Conservation (phyloP, 2,113 vertebrate species). For the Diadophis punctatus region DNA sequence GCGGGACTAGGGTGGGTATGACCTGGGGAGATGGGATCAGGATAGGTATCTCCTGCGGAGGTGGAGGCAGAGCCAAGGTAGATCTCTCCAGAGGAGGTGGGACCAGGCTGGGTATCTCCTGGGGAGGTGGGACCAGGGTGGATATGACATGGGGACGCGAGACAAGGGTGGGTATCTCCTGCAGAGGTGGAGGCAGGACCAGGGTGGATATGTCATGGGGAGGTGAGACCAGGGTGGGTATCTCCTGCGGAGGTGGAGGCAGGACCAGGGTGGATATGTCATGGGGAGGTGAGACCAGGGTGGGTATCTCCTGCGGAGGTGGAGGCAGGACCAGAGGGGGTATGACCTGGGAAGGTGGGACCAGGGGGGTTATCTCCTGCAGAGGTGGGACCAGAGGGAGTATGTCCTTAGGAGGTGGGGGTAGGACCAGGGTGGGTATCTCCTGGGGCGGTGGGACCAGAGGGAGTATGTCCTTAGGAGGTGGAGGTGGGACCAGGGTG, state of each 20-base stretch:
- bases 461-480: fast-evolving
- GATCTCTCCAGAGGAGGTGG: not conserved
- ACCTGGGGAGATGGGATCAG: not conserved
- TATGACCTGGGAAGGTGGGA: not conserved
- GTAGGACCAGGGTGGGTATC: not conserved
- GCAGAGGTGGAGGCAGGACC: not conserved
- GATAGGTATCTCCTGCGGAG: not conserved
- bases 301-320: not conserved
- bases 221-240: not conserved
- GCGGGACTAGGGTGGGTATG: not conserved
- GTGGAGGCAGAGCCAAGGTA: not conserved
- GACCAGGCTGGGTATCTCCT: too few species aligned
- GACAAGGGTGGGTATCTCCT: not conserved
- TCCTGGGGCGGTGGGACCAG: not conserved
- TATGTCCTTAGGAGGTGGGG: too few species aligned
- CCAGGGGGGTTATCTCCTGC: not conserved
- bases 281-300: not conserved
- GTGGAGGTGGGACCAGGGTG: too few species aligned
- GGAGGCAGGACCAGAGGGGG: too few species aligned
- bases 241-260: not conserved
- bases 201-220: not conserved
- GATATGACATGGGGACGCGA: not conserved
- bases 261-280: not conserved
- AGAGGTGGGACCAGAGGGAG: not conserved
- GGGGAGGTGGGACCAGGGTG: not conserved